Base-by-base conservation (phyloP, 2,113 vertebrate species). In the Anolis sagrei region DNA sequence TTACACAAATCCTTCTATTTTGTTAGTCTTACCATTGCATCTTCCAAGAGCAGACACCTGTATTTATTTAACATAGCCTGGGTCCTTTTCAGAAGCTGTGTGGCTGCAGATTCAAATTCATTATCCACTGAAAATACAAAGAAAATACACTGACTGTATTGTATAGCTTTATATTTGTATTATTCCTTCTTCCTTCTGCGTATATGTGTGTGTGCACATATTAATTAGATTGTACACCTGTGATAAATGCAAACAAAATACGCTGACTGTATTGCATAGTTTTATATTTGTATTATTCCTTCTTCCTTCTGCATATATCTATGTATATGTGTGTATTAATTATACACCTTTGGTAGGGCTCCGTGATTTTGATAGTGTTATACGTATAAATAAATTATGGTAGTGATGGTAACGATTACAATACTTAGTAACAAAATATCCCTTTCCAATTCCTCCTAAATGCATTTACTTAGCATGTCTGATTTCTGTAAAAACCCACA, bases 41-140 rank as follows among this genome's bases (percentile, higher is more conserved):
- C 99, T 94, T 99, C 98, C 91, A 99, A 93, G n/a, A 99, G 97
- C 80, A 99, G 96, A 82, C 96, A 97, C 91, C 98, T 97, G 93
- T 99, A 99, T 92, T 99, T 99, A 96, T 98, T 98, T 32, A 99
- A 97, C 99, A 99, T 99, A 88, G 97, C 95, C 87, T 99, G 97
- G 0, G 98, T 99, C 94, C 97, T 98, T 92, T 97, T 98, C 85
- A 99, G 93, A 90, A 99, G 97, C 79, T 99, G 98, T 44, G 97
- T 96, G 76, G 99, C 97, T 87, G 97, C 97, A 44, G 93, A 95
- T 92, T 99, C 98, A 95, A 99, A 99, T 93, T 99, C 98, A 90
- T 94, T 96, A 92, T 99, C 98, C 94, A 99, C 98, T 99, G 89
- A 39, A 95, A 93, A 92, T 58, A 92, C 16, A 93, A 5, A 92